Evolutionary conservation across 2,113 vertebrate genomes (phyloP).

Genomic region (Suricata suricatta): DNA sequence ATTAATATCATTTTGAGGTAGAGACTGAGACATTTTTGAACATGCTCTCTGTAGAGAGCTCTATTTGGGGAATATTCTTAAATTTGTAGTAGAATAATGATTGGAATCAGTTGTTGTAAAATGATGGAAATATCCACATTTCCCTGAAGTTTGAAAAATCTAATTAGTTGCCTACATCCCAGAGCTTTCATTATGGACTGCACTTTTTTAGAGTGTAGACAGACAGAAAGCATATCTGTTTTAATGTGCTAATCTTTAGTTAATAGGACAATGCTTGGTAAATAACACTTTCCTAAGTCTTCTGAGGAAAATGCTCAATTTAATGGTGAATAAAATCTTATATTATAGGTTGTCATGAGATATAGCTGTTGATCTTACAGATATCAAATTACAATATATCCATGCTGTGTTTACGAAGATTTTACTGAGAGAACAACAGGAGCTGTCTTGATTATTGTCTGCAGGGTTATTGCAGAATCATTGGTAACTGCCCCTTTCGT

Average conservation of each 20-base stretch:
- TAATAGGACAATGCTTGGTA: conserved; percentile 81
- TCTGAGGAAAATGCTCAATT: conserved; percentile 81
- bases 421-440: conserved; percentile 86
- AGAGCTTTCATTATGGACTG: conserved; percentile 5
- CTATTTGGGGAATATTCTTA: conserved; percentile 1
- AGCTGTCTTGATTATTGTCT: conserved; percentile 87
- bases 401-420: conserved; percentile 86
- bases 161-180: conserved; percentile 40
- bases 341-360: conserved; percentile 82
- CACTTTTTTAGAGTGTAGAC: neutral
- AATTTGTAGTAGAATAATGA: conserved; percentile 35
- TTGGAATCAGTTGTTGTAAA: conserved; percentile 42
- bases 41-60: neutral
- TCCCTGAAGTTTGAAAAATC: conserved; percentile 45
- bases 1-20: neutral
- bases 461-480: conserved; percentile 86
- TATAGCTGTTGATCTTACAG: conserved; percentile 83
- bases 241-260: conserved; percentile 74
- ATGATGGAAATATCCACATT: neutral
- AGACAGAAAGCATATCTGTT: conserved; percentile 54
- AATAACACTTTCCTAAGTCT: conserved; percentile 77
- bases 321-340: conserved; percentile 84
- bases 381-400: conserved; percentile 85
- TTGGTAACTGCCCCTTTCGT: conserved; percentile 85
- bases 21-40: conserved; percentile 35